phyloP scores from a whole-genome alignment of 2,113 vertebrate genomes.

The Corvus cornix region DNA sequence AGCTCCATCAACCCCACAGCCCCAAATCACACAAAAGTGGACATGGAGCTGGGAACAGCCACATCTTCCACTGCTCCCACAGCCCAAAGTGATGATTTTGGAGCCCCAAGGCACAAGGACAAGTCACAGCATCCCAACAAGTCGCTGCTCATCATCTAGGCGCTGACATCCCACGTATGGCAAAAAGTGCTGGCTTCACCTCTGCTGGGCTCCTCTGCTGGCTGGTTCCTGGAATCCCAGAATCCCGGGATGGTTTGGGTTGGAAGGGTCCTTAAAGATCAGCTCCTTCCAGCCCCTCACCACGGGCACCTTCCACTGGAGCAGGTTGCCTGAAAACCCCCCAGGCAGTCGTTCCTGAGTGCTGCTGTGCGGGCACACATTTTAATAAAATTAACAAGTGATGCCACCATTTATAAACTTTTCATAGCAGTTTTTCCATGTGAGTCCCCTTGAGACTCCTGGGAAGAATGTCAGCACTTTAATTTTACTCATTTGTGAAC shows the following conservation, averaged over 20 bases:
- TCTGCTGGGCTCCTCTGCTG: neutral
- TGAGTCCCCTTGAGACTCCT: neutral
- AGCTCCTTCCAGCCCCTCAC: neutral
- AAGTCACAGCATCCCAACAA: neutral
- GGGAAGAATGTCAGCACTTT: neutral
- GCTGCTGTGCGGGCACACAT: neutral
- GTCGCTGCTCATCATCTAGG: neutral
- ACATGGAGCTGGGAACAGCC: neutral
- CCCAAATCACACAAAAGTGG: neutral
- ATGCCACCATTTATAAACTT: neutral
- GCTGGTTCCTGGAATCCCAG: neutral
- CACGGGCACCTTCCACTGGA: neutral
- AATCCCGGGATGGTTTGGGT: neutral
- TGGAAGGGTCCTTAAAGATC: neutral
- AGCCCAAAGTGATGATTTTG: neutral
- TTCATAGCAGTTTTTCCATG: neutral
- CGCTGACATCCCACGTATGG: rapidly evolving
- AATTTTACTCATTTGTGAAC: neutral
- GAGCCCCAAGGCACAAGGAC: neutral
- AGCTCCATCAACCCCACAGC: neutral
- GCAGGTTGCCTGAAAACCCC: neutral
- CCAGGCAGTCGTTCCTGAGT: neutral
- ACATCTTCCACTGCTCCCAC: neutral
- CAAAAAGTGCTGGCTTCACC: neutral
- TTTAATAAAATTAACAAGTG: neutral